phyloP scores from a whole-genome alignment of 2,797 vertebrate genomes.

The Pteropus rufus region DNA sequence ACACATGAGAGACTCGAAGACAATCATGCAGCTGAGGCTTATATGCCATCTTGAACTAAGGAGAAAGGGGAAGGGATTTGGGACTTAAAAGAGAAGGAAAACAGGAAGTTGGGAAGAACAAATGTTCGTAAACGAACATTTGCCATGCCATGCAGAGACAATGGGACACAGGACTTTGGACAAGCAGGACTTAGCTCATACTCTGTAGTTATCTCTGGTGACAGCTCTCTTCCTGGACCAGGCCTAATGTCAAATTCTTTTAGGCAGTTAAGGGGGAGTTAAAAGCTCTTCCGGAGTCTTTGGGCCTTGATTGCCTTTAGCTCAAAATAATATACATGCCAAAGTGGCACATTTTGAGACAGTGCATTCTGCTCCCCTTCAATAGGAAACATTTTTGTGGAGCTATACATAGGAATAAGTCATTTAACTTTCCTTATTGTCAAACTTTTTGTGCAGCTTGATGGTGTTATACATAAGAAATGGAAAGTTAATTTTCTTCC shows the following conservation, averaged over 20 bases:
- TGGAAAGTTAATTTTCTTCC: slow-evolving; percentile 47
- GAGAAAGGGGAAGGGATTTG: not conserved
- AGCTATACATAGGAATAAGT: slow-evolving; percentile 22
- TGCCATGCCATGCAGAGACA: not conserved
- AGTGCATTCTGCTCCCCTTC: not conserved
- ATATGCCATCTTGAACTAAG: not conserved
- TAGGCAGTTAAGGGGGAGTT: not conserved
- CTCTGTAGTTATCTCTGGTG: not conserved
- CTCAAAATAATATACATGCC: not conserved
- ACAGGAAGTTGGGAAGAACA: not conserved
- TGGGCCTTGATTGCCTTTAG: not conserved
- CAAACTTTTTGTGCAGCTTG: slow-evolving; percentile 15
- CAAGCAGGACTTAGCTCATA: not conserved
- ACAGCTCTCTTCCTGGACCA: not conserved
- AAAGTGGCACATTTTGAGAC: not conserved
- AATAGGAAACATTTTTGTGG: slow-evolving; percentile 16
- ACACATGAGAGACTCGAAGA: not conserved
- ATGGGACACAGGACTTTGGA: not conserved
- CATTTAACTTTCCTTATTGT: slow-evolving; percentile 40
- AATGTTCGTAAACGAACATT: not conserved
- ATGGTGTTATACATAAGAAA: slow-evolving; percentile 22
- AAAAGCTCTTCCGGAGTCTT: not conserved
- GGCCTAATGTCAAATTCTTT: not conserved
- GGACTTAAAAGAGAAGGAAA: not conserved
- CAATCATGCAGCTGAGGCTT: not conserved